Base-by-base conservation (phyloP, 2,888 invertebrate species). In the Matsumyia berberina region DNA sequence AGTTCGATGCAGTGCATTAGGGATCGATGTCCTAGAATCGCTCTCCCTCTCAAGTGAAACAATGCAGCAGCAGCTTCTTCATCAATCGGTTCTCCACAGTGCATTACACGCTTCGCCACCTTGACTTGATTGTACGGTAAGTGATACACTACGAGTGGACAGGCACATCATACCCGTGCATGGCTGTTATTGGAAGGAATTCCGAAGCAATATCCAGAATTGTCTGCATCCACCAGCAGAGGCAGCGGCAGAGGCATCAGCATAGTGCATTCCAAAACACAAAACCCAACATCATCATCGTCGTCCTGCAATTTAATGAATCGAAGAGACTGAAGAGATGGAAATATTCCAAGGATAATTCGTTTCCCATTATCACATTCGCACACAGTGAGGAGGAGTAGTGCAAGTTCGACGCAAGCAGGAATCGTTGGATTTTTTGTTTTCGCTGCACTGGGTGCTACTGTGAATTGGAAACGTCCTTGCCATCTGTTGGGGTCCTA, bases 311-410 rank as follows among this genome's bases (percentile, higher is more conserved):
- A 44, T 62, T n/a, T 76, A 69, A 55, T 76, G 55, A 64, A 39
- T 69, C 49, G 49, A 51, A 44, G 69, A 49, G 62, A n/a, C n/a
- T n/a, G 55, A 69, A 62, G 69, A 31, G 33, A 39, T 49, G 60
- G 49, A 72, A 72, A 57, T 72, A 64, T 55, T 72, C 39, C 72
- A 49, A 64, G 58, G 67, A 74, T 80, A 74, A 67, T 80, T 80
- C 44, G 74, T 67, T 67, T 74, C 33, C 60, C 74, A 74, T 80
- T 74, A 74, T 74, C 67, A 29, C 29, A 35, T n/a, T 4, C 4
- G 24, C 1, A 24, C 24, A 3, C 57, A 64, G 31, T 35, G 46
- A 15, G 19, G 53, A 12, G 62, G 55, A 4, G 24, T 24, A 24
- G 2, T 24, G 11, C 49, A 49, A 42, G 33, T n/a, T n/a, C n/a